phyloP scores from a whole-genome alignment of 2,797 vertebrate genomes.

The Buphagus erythrorhynchus region DNA sequence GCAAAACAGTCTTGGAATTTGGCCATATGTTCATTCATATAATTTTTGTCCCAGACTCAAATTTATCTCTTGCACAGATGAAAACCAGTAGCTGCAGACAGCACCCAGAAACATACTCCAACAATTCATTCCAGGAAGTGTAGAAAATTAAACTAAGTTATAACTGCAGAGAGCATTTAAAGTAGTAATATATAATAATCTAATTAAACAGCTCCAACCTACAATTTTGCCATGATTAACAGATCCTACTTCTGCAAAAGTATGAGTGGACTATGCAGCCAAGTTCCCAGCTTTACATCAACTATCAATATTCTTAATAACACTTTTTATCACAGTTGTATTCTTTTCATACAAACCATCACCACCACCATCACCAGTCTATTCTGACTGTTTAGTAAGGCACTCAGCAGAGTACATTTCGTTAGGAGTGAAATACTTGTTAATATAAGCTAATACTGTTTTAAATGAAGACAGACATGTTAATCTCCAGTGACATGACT shows the following conservation, averaged over 20 bases:
- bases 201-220: background rate
- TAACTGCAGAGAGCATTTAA: background rate
- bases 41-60: background rate
- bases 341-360: background rate
- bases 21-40: background rate
- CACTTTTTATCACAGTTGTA: background rate
- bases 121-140: background rate
- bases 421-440: background rate
- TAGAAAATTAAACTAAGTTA: background rate
- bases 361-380: background rate
- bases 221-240: background rate
- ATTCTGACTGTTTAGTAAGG: background rate
- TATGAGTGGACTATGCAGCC: background rate
- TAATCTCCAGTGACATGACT: constrained; percentile 25
- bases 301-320: background rate
- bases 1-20: background rate
- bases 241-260: background rate
- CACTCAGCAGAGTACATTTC: background rate
- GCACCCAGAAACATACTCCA: background rate
- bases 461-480: background rate
- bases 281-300: background rate
- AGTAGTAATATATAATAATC: background rate
- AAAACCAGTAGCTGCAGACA: background rate
- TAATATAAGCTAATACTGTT: background rate
- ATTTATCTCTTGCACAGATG: background rate